phyloP scores from a whole-genome alignment of 2,888 invertebrate species.

The Caenorhabditis plicata region DNA sequence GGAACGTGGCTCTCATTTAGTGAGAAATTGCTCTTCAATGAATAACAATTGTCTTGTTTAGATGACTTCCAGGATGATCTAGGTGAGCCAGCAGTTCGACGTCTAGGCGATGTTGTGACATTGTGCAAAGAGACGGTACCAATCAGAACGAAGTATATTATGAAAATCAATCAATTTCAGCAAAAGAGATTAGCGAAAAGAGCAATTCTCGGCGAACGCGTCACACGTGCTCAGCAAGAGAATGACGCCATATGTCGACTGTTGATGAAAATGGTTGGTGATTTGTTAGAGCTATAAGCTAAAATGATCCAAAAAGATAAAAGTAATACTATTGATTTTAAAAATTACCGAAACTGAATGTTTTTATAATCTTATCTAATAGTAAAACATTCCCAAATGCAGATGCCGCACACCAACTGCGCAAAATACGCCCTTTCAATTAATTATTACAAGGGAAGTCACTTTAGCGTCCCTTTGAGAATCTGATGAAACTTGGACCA shows the following conservation, averaged over 20 bases:
- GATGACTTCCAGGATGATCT: constrained; percentile 30
- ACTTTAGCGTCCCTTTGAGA: no score
- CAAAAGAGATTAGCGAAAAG: constrained; percentile 34
- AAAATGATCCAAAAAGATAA: background rate
- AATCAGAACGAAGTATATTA: background rate
- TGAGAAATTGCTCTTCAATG: constrained; percentile 3
- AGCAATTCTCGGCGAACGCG: constrained; percentile 20
- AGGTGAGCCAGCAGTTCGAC: constrained; percentile 13
- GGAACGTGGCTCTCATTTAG: constrained; percentile 35
- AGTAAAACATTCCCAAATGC: background rate
- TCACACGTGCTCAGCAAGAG: constrained; percentile 26
- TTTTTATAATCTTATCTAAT: no score
- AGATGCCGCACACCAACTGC: no score
- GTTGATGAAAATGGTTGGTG: constrained; percentile 35
- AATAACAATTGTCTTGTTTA: constrained; percentile 3
- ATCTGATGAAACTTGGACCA: no score
- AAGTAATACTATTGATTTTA: background rate
- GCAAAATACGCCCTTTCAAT: no score
- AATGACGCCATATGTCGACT: constrained; percentile 25
- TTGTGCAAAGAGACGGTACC: constrained; percentile 29
- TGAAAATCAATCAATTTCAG: constrained; percentile 2
- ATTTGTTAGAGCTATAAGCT: background rate
- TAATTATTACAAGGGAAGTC: no score
- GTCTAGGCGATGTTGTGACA: constrained; percentile 23
- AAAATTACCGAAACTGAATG: no score